phyloP scores from a whole-genome alignment of 2,113 vertebrate species.

The Tichodroma muraria region DNA sequence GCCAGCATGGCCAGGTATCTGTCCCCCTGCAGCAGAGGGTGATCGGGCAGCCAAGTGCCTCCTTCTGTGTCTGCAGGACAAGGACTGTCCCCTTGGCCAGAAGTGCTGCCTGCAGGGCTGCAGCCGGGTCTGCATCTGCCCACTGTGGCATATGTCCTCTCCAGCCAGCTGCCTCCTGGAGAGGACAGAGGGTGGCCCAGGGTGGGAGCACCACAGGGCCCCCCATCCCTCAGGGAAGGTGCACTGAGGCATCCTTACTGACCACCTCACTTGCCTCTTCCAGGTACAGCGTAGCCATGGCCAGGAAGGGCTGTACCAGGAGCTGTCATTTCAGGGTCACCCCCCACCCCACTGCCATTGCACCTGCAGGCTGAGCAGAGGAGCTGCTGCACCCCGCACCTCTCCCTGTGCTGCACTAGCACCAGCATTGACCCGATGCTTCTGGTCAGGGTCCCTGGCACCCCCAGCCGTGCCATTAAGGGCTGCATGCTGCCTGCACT shows the following conservation, averaged over 20 bases:
- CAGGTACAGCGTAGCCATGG: background rate
- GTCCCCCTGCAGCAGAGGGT: background rate
- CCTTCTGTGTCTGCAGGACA: constrained; percentile 7
- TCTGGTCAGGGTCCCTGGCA: background rate
- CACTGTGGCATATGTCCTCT: background rate
- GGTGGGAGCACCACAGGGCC: background rate
- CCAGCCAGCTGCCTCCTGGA: background rate
- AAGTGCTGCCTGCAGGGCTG: constrained; percentile 37
- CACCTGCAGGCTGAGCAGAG: background rate
- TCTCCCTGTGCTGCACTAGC: accelerated
- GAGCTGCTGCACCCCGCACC: background rate
- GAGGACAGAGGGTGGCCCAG: too few species aligned
- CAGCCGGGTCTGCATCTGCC: accelerated
- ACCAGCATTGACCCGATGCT: background rate
- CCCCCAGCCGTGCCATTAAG: accelerated
- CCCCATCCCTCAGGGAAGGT: background rate
- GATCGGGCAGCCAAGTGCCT: background rate
- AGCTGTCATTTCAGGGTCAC: accelerated
- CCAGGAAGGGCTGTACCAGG: background rate
- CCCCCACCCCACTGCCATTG: background rate
- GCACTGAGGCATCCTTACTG: background rate
- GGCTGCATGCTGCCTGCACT: accelerated
- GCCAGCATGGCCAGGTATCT: background rate
- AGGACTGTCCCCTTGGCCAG: background rate
- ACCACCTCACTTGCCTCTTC: background rate